Conservation (phyloP, 2,797 vertebrate genomes). For the Thaleichthys pacificus region DNA sequence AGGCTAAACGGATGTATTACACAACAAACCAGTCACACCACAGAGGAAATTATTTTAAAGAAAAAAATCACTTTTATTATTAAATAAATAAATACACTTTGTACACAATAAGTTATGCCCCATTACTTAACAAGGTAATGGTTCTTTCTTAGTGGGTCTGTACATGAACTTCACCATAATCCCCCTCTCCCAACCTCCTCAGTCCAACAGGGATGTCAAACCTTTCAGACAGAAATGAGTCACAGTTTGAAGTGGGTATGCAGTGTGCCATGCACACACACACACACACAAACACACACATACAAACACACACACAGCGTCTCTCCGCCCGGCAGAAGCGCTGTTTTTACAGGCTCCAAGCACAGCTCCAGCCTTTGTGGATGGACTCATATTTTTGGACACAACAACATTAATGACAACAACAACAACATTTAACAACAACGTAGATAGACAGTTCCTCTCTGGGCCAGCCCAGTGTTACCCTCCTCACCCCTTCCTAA, state of each 20-base stretch:
- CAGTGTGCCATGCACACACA: conserved; percentile 21
- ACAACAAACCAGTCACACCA: conserved; percentile 27
- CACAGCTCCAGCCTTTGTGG: conserved; percentile 46
- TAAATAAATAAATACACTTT: conserved; percentile 94
- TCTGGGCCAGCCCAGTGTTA: conserved; percentile 83
- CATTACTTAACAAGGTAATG: conserved; percentile 56
- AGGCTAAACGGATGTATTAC: conserved; percentile 3
- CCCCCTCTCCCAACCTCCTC: conserved; percentile 30
- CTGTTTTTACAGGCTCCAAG: conserved; percentile 65
- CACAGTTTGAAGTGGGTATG: conserved; percentile 67
- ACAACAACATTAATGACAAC: conserved; percentile 30
- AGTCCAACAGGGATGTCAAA: conserved; percentile 75
- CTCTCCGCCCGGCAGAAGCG: conserved; percentile 66
- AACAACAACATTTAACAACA: conserved; percentile 28
- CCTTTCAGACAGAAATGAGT: conserved; percentile 78
- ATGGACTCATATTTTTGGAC: conserved; percentile 32
- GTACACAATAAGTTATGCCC: conserved; percentile 93
- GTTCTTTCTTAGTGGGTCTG: conserved; percentile 46
- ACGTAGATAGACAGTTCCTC: conserved; percentile 49
- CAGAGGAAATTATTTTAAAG: conserved; percentile 29
- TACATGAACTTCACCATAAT: conserved; percentile 30
- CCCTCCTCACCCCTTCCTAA: conserved; percentile 37
- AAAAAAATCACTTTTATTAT: conserved; percentile 72
- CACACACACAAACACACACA: conserved; percentile 34
- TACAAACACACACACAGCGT: conserved; percentile 40